Conservation (phyloP, 2,888 invertebrate species). For the Cyrtodaria siliqua region DNA sequence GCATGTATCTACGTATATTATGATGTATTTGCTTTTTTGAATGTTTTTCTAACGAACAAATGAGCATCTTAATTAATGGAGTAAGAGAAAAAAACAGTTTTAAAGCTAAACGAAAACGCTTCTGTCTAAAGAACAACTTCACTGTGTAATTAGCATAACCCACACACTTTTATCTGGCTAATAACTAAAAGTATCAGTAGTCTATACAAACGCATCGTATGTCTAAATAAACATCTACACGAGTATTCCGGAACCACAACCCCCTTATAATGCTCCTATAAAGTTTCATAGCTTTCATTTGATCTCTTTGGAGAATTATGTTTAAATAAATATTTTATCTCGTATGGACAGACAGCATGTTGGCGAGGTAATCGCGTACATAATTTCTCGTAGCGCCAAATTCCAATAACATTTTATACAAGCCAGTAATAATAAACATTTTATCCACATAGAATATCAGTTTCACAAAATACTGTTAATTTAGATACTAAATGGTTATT, state of each 20-base stretch:
- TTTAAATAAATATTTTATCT: constrained; percentile 43
- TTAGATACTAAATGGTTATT: constrained; percentile 37
- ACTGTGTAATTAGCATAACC: no score
- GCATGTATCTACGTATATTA: no score
- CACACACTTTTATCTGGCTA: no score
- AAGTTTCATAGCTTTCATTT: constrained; percentile 44
- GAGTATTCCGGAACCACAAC: constrained; percentile 8
- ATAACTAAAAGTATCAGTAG: constrained; percentile 29
- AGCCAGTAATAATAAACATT: constrained; percentile 26
- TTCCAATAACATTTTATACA: not conserved
- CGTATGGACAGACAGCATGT: constrained; percentile 5
- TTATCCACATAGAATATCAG: constrained; percentile 40
- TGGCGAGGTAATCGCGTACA: not conserved
- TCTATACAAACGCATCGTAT: constrained; percentile 33
- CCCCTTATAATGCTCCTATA: constrained; percentile 30
- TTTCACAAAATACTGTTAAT: constrained; percentile 50
- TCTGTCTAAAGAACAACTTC: no score
- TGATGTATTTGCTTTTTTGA: no score
- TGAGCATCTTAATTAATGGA: no score
- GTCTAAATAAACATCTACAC: constrained; percentile 4
- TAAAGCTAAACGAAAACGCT: no score
- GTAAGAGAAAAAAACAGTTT: no score
- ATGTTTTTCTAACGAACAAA: no score
- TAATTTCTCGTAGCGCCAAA: not conserved
- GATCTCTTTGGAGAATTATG: constrained; percentile 35